These are phyloP conservation scores for Bovichtus variegatus DNA, from an alignment of 2,797 vertebrate genomes.

Conservation along the genomic window DNA sequence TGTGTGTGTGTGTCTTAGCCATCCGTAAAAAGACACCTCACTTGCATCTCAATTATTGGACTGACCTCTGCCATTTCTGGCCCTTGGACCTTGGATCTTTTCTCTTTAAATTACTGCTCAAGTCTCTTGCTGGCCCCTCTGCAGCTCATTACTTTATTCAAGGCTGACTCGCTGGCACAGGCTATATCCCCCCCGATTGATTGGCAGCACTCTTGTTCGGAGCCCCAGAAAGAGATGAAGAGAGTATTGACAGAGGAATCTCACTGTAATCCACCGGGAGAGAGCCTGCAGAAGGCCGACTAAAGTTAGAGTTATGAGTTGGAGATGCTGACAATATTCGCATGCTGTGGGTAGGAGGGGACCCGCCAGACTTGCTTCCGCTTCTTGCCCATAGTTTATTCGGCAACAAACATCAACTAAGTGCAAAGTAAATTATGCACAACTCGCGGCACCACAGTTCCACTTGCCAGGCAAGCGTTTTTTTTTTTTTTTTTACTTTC, in stretches of 20 bases:
- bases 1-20: constrained; percentile 20
- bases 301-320: constrained; percentile 29
- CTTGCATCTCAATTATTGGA: constrained; percentile 68
- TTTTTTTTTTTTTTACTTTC: constrained; percentile 5
- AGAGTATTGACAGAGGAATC: constrained; percentile 54
- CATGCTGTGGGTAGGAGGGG: constrained; percentile 16
- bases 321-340: constrained; percentile 34
- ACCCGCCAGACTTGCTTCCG: constrained; percentile 16
- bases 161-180: constrained; percentile 54
- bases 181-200: constrained; percentile 48
- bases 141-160: constrained; percentile 63
- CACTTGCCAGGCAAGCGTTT: constrained; percentile 38
- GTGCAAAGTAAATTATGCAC: constrained; percentile 32
- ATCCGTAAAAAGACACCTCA: constrained; percentile 55
- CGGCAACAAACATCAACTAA: constrained; percentile 30
- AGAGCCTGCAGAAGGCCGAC: constrained; percentile 13
- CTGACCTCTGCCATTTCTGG: constrained; percentile 61
- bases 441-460: constrained; percentile 23
- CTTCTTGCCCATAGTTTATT: constrained; percentile 31
- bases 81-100: constrained; percentile 42
- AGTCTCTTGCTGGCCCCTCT: constrained; percentile 57
- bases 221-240: constrained; percentile 46
- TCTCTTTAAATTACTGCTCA: constrained; percentile 71
- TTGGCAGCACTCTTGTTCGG: constrained; percentile 59
- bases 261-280: constrained; percentile 56